Evolutionary conservation across 2,113 vertebrate genomes (phyloP).

Genomic region (Epinephelus fuscoguttatus): DNA sequence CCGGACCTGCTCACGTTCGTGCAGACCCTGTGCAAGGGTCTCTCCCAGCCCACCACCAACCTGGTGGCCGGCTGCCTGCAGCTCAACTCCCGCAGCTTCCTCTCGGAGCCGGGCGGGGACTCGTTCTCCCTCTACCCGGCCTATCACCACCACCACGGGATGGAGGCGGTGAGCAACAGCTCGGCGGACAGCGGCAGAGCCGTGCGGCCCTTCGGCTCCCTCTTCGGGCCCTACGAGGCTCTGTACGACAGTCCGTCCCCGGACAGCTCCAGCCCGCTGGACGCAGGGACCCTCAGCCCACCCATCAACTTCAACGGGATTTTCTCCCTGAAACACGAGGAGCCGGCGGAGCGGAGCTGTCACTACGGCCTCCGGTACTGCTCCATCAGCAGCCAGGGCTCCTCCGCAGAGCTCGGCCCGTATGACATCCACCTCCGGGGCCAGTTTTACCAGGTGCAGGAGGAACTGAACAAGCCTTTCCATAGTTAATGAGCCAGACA

Average conservation of each 20-base stretch:
- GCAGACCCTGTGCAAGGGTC: conserved; percentile 93
- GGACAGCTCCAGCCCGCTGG: conserved; percentile 90
- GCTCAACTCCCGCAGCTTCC: conserved; percentile 91
- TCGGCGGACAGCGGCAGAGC: conserved; percentile 87
- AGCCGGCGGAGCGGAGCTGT: conserved; percentile 92
- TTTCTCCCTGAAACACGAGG: conserved; percentile 96
- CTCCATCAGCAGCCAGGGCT: conserved; percentile 83
- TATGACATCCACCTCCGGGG: conserved; percentile 92
- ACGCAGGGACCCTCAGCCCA: conserved; percentile 89
- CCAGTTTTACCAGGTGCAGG: conserved; percentile 92
- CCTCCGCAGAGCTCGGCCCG: conserved; percentile 89
- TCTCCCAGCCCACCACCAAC: conserved; percentile 84
- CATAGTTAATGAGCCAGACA: not conserved
- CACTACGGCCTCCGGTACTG: conserved; percentile 94
- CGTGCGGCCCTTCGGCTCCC: conserved; percentile 90
- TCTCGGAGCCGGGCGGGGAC: conserved; percentile 89
- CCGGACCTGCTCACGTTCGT: conserved; percentile 93
- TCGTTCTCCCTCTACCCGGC: conserved; percentile 87
- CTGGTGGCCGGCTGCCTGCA: conserved; percentile 91
- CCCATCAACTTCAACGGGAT: conserved; percentile 96
- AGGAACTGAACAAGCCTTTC: conserved; percentile 91
- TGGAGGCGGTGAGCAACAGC: conserved; percentile 87
- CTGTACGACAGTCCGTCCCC: conserved; percentile 93
- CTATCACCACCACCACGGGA: conserved; percentile 87
- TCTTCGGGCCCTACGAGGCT: conserved; percentile 89